Conservation (phyloP, 1,140 invertebrate genomes). For the Drosophila cardini region DNA sequence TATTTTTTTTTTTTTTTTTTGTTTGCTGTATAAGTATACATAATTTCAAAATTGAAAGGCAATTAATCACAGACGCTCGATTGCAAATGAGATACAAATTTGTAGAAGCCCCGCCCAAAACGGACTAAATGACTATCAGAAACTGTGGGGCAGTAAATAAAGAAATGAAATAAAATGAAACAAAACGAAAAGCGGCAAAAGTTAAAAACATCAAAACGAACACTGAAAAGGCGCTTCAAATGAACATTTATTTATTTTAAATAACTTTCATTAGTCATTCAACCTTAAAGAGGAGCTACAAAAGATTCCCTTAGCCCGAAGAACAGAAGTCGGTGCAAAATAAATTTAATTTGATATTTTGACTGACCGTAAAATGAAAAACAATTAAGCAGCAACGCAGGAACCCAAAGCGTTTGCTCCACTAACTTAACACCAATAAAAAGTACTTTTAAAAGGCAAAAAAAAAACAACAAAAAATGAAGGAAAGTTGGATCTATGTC, state of each 20-base stretch:
- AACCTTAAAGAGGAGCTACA: conserved; percentile 26
- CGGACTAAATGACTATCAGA: conserved; percentile 40
- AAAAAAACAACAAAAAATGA: background rate
- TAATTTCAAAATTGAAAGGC: conserved; percentile 77
- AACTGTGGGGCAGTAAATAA: conserved; percentile 3
- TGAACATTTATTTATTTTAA: conserved; percentile 79
- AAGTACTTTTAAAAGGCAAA: conserved; percentile 47
- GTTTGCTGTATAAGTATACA: conserved; percentile 37
- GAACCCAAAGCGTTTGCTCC: conserved; percentile 34
- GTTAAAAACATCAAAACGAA: conserved; percentile 65
- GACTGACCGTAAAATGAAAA: conserved; percentile 66
- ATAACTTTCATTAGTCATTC: conserved; percentile 74
- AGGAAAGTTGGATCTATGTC: conserved; percentile 52
- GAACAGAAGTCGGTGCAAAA: conserved; percentile 38
- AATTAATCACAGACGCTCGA: conserved; percentile 79
- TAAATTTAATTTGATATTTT: conserved; percentile 68
- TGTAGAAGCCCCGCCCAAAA: conserved; percentile 56
- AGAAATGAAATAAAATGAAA: conserved; percentile 35
- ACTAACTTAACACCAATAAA: conserved; percentile 67
- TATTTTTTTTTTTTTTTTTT: background rate
- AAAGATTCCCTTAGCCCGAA: conserved; percentile 30
- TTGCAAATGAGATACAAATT: conserved; percentile 79
- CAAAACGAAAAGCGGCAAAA: conserved; percentile 47
- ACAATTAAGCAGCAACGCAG: conserved; percentile 64
- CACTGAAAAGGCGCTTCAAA: conserved; percentile 73